Percentiles rank a stretch among this genome's conserved stretches.
These are phyloP conservation scores for Eriosoma lanigerum DNA, from an alignment of 1,140 invertebrate genomes.

Conservation along the genomic window DNA sequence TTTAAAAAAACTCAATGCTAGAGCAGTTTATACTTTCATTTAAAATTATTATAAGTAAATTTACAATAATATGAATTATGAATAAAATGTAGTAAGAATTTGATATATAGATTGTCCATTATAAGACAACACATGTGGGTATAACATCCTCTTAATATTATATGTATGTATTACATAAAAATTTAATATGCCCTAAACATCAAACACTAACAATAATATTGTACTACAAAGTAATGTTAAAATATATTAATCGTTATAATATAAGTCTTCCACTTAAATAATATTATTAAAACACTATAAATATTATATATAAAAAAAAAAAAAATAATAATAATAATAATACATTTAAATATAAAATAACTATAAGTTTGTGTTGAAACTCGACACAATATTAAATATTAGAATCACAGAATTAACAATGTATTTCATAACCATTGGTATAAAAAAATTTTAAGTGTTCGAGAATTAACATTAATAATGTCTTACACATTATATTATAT, in stretches of 20 bases:
- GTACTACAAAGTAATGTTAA: neutral
- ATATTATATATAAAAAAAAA: neutral
- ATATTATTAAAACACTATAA: neutral
- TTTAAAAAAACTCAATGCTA: too few relatives aligned
- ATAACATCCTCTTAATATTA: too few relatives aligned
- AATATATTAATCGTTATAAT: neutral
- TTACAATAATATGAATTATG: too few relatives aligned
- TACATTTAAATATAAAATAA: neutral
- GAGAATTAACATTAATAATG: neutral
- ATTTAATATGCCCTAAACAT: too few relatives aligned
- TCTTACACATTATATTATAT: neutral
- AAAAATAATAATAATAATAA: neutral
- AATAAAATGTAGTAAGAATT: too few relatives aligned
- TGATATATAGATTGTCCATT: too few relatives aligned
- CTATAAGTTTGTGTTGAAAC: neutral
- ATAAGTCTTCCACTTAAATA: constrained; percentile 18
- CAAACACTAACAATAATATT: neutral
- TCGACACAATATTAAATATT: neutral
- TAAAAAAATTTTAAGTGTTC: neutral
- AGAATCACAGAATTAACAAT: constrained; percentile 35
- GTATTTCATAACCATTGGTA: constrained; percentile 9
- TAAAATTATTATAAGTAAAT: too few relatives aligned
- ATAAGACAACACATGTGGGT: too few relatives aligned
- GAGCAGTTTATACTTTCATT: too few relatives aligned
- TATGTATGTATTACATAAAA: neutral